Conservation (phyloP, 2,888 invertebrate species). For the Drosophila diplacantha region DNA sequence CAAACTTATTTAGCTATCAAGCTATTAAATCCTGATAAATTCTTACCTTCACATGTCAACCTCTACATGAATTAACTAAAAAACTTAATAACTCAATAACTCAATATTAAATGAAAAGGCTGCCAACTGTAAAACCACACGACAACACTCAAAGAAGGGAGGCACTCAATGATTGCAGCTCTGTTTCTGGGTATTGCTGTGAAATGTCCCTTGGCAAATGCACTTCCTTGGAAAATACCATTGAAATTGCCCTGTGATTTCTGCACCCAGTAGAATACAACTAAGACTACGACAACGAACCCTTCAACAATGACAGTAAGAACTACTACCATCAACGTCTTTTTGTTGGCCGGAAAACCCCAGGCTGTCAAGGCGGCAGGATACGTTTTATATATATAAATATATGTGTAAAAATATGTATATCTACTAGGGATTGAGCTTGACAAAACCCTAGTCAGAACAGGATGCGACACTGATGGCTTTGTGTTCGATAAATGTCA, state of each 20-base stretch:
- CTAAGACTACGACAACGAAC: conserved; percentile 22
- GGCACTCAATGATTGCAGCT: conserved; percentile 14
- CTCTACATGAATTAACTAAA: neutral
- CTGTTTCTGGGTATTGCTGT: conserved; percentile 27
- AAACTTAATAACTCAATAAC: neutral
- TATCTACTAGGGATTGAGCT: conserved; percentile 4
- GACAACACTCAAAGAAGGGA: neutral
- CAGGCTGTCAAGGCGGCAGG: conserved; percentile 25
- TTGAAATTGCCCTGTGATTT: conserved; percentile 12
- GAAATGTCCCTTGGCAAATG: conserved; percentile 28
- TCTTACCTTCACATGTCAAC: neutral
- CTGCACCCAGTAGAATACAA: conserved; percentile 13
- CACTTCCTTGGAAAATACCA: conserved; percentile 19
- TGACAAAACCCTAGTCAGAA: conserved; percentile 32
- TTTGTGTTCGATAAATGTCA: conserved; percentile 65
- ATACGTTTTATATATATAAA: conserved; percentile 4
- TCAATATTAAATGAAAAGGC: neutral
- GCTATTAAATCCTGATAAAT: neutral
- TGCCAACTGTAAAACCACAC: neutral
- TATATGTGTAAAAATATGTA: neutral
- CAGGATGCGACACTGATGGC: conserved; percentile 36
- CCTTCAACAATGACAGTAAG: conserved; percentile 50
- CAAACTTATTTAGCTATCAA: neutral
- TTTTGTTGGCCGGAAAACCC: conserved; percentile 29
- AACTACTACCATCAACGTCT: conserved; percentile 38